Base-by-base conservation (phyloP, 2,113 vertebrate genomes). In the Ictalurus furcatus region DNA sequence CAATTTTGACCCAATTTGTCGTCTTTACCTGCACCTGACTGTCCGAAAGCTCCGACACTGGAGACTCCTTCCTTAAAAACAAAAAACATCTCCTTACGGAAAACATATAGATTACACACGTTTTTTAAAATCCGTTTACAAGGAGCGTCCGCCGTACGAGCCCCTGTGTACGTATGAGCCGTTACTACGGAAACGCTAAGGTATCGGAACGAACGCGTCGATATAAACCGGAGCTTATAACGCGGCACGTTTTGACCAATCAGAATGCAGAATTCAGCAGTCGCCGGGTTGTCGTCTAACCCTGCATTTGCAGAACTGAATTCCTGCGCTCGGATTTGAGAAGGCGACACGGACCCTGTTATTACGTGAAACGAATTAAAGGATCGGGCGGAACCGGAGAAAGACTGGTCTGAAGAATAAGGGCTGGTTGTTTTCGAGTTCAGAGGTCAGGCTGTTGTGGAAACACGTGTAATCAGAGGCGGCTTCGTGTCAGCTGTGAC, bases 401-500 rank as follows among this genome's bases (percentile, higher is more conserved):
- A 61, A 61, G 59, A 61, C 44, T 7, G 6, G 0, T 16, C 30
- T 37, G 19, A 74, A 40, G 17, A 40, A 40, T 74, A 2, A 21
- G 34, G 44, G 4, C 11, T 44, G 40, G 34, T 40, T 2, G 34
- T 21, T 40, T 21, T 3, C 44, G 37, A 44, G 34, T 7, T 73
- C 69, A 21, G 69, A 30, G 30, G 69, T 28, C 40, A 16, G 23
- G 44, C 16, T 91, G 83, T 58, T 69, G 80, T 79, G 6, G 67
- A 61, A 30, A 40, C 12, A 59, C 61, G 30, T 78, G 81, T 82
- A 67, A 85, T 81, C 37, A 73, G 59, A 89, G 83, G 58, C 25
- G 54, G 30, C 61, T 61, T 11, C 3, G 61, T 87, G 89, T 78
- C 82, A 5, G 89, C 37, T 25, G 52, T 67, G 90, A 91, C 69